Percentiles rank a stretch among this genome's conserved stretches.
Conservation (phyloP, 2,797 vertebrate species). For the Simalia tracyae region DNA sequence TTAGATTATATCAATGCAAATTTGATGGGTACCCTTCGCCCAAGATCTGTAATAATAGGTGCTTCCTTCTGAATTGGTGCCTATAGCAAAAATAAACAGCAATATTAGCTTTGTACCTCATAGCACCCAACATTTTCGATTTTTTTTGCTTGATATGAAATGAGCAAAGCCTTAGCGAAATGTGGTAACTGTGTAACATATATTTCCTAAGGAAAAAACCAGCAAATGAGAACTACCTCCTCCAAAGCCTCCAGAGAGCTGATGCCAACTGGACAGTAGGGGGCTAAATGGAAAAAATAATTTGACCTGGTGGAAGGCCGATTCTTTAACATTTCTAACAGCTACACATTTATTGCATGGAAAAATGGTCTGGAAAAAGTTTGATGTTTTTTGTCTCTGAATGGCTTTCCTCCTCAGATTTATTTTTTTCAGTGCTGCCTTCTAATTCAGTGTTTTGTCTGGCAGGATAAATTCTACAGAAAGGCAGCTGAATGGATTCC, state of each 20-base stretch:
- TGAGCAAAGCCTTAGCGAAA: neutral
- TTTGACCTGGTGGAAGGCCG: neutral
- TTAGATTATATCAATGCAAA: neutral
- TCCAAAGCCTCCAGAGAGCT: neutral
- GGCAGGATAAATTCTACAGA: constrained; percentile 80
- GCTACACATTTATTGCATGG: neutral
- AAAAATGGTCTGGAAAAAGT: constrained; percentile 6
- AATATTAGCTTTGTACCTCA: neutral
- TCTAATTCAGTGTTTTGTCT: constrained; percentile 69
- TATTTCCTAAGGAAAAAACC: neutral
- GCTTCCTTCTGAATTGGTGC: neutral
- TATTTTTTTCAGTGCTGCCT: constrained; percentile 12
- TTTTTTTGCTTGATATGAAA: neutral
- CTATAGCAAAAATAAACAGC: neutral
- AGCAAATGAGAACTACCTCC: neutral
- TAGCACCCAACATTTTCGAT: neutral
- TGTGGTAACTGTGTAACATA: neutral
- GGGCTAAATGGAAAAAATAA: neutral
- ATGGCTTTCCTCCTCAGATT: constrained; percentile 1
- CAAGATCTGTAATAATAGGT: neutral
- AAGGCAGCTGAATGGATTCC: constrained; percentile 73
- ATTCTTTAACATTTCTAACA: neutral
- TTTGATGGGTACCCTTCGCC: no score
- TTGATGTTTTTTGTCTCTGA: neutral
- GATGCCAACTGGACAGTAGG: neutral